Base-by-base conservation (phyloP, 2,113 vertebrate genomes). In the Limnothrissa miodon region DNA sequence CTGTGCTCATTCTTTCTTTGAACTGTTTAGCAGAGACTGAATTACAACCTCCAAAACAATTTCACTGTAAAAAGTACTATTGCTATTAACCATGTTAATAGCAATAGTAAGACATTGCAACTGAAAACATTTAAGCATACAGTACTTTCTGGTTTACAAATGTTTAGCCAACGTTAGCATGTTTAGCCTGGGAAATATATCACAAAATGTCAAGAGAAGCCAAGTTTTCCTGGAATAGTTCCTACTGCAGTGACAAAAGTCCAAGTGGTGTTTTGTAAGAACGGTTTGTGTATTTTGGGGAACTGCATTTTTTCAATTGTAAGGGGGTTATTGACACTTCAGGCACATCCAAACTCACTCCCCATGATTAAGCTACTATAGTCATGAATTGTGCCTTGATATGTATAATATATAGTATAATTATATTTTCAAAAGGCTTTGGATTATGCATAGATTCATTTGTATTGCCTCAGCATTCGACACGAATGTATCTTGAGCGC, bases 261-360 rank as follows among this genome's bases (percentile, higher is more conserved):
- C 59, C 59, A 62, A 62, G 59, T 62, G 59, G 21, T 56, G 51
- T 56, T 56, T 13, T 48, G 46, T 2, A 48, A 48, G 19, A 56
- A n/a, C n/a, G 4, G 9, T 62, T 62, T 62, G 59, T 62, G 59
- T 62, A n/a, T 62, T 62, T 59, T 59, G 56, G 59, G 59, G 59
- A n/a, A 62, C n/a, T 29, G 8, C n/a, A 29, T 62, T 29, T 62
- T 62, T 62, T 62, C 8, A 29, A n/a, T 6, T 62, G 59, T 5
- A 7, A 25, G 6, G 21, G 51, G 19, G 59, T 62, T 5, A 23
- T 4, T 56, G 51, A 56, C 51, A 56, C 51, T 21, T 25, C 9
- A 2, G 59, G 59, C 59, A 62, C 25, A 29, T 29, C 25, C 56
- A 25, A n/a, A 59, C 56, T 62, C 10, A 7, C 7, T 29, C 59